Evolutionary conservation across 2,888 invertebrate species (phyloP), one percentile per base, ranked within the genome.

Genomic region (Hartigia nigra): DNA sequence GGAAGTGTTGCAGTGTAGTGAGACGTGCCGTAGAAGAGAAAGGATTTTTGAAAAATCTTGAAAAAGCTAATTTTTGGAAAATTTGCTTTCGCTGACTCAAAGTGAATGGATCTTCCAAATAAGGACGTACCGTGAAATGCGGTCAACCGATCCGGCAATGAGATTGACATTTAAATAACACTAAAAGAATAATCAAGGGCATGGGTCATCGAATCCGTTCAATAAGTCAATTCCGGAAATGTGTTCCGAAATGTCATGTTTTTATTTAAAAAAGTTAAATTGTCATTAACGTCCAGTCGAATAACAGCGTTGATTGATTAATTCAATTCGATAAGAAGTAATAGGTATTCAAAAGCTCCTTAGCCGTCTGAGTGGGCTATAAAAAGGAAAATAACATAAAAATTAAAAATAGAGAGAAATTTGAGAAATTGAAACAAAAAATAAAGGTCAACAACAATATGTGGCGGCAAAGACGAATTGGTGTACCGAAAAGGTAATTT

Each of bases 401-500:
- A 55, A 55, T 55, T 35, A 4, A 35, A 35, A 35, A 9, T 35
- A 35, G 4, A 9, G 35, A 35, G 35, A 35, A 35, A 35, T 35
- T 55, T 55, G 9, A 23, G 23, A 23, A 55, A 55, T 55, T 55
- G 14, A 0, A 70, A 69, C 39, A 74, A 77, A 32, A 77, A 76
- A 88, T 80, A 84, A 87, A 88, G 77, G 83, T 84, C 74, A 88
- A 87, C 84, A 90, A 90, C 85, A 90, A 84, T 82, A 84, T 90
- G 86, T 90, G 90, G 87, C 85, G 91, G 75, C 90, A 91, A 81
- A 87, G 91, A 76, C 88, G 92, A 79, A 81, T 91, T 76, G 86
- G 87, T 69, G 88, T 92, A 78, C 91, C 92, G 12, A 92, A 91
- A 84, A 91, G 92, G 92, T 92, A 84, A 87, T 12, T 31, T 55